Evolutionary conservation across 92 coral and sea anemone species (phyloP).

Genomic region (Porites rus): DNA sequence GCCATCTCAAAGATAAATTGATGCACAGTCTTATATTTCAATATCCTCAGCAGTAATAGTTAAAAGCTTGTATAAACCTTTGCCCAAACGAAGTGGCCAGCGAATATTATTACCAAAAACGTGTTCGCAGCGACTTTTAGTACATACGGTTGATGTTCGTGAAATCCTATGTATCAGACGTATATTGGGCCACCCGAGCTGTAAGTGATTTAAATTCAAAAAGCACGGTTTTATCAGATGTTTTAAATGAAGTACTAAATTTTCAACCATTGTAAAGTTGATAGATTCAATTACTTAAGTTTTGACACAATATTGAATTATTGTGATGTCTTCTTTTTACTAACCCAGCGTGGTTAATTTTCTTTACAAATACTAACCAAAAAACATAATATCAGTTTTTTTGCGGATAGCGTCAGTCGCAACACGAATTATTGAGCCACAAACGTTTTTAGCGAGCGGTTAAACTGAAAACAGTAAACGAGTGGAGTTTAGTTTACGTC

Average conservation of each 20-base stretch:
- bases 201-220: neutral
- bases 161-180: neutral
- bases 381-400: neutral
- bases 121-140: no score
- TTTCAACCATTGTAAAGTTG: neutral
- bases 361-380: neutral
- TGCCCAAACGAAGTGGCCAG: no score
- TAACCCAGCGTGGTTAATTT: neutral
- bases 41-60: no score
- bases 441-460: neutral
- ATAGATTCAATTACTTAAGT: neutral
- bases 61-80: no score
- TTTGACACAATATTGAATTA: neutral
- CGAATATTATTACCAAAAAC: no score
- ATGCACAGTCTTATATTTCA: no score
- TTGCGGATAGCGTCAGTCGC: neutral
- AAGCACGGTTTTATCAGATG: neutral
- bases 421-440: neutral
- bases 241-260: neutral
- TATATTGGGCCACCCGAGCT: neutral
- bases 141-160: no score
- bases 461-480: neutral
- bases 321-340: neutral
- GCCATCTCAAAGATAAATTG: no score
- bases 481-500: neutral